Evolutionary conservation across 2,113 vertebrate genomes (phyloP), one percentile per base, ranked within the genome.

Genomic region (Engystomops pustulosus): DNA sequence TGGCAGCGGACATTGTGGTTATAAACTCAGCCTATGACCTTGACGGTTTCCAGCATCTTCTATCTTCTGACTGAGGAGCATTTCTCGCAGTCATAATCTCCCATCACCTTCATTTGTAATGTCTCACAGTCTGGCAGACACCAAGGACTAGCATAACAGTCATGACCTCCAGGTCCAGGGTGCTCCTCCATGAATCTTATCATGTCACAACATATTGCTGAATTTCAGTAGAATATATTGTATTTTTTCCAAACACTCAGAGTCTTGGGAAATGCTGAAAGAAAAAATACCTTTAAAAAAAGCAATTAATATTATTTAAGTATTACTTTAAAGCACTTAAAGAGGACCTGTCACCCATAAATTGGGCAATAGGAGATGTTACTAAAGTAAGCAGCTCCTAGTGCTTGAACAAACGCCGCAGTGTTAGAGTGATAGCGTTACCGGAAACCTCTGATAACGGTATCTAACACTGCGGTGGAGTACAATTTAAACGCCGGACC

Each of bases 11-110:
- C n/a, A 23, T 71, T 25, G 1, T 71, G 36, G 53, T 23, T 32
- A 7, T 55, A 41, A 11, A 23, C 20, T 51, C 67, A 55, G 34
- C 47, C 34, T 34, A 6, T 70, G 79, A 81, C 65, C 79, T 55
- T 69, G 32, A 71, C n/a, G 20, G 36, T 38, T 27, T 5, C 30
- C 20, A 41, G 80, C 32, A 12, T 14, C 49, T 27, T 60, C 34
- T 49, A 20, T 81, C 41, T 8, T 18, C 6, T 55, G 34, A 10
- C 14, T 55, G 34, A 10, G 30, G 6, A 53, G 15, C 27, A 65
- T 45, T 6, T 49, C 79, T 51, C 44, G 34, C 38, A 34, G 44
- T 65, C 27, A 68, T 10, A 80, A 30, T 11, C 62, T 23, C 15
- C 62, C 20, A 27, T 80, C 23, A 80, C 15, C 41, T 45, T 60